Evolutionary conservation across 2,797 vertebrate genomes (phyloP), one percentile per base, ranked within the genome.

Genomic region (Pipistrellus kuhlii): DNA sequence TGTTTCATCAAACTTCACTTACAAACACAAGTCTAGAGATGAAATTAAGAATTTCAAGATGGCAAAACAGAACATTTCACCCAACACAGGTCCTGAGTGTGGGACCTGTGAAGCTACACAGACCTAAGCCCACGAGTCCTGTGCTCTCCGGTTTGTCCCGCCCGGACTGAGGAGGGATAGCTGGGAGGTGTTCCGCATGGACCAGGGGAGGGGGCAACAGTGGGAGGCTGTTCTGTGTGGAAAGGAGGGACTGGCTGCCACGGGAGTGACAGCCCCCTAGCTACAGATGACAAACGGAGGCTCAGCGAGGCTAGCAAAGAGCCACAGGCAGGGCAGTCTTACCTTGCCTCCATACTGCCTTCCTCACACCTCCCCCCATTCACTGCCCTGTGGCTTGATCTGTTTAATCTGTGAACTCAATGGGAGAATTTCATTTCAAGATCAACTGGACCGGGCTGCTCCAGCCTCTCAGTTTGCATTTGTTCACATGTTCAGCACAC

Each of bases 381-480:
- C 14, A 6, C 9, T 66, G n/a, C 18, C 51, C 59, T 10, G 38
- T 38, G 64, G 46, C 59, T 73, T 81, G 69, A 69, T 27, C 46
- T 55, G 62, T 48, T 87, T 62, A 87, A 86, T 59, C n/a, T 66
- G 44, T 55, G 20, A 64, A n/a, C 62, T 90, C 41, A 30, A 48
- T 64, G 32, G 17, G 20, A 32, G 30, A 69, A 30, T 51, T 27
- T 20, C 25, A 20, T 73, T 89, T 94, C 25, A 64, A 93, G 41
- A 64, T 0, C 30, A 30, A 14, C 35, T 41, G 80, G 64, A 84
- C 73, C 44, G 10, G 78, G 57, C 17, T 85, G 84, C 71, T 78
- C 46, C 44, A 72, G 32, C 69, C 66, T 78, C 71, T 76, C 78
- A 73, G 72, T 89, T 91, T 71, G 59, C 55, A 80, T 94, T 83